Conservation (phyloP, 30 jellyfish, hydroid and myxozoan genomes). For the Morbakka virulenta region DNA sequence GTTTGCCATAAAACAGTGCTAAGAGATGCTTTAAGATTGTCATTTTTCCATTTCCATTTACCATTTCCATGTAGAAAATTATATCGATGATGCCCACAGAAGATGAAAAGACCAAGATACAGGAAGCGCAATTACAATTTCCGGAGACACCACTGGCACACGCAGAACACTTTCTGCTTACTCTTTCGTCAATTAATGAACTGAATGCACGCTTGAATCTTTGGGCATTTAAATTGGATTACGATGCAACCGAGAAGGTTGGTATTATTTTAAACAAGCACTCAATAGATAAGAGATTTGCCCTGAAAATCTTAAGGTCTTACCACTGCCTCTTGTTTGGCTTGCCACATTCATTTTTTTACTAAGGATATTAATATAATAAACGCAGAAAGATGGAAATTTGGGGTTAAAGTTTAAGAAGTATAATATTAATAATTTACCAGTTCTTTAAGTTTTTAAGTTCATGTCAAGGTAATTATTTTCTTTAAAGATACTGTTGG, state of each 20-base stretch:
- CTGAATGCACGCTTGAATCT: constrained; percentile 86
- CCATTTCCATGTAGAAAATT: constrained; percentile 92
- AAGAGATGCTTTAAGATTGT: too few species aligned
- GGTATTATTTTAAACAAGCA: too few species aligned
- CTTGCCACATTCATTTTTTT: background rate
- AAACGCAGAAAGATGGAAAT: too few species aligned
- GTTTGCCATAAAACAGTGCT: too few species aligned
- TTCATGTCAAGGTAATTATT: too few species aligned
- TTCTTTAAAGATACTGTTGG: too few species aligned
- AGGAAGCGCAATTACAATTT: constrained; percentile 90
- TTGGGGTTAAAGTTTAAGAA: too few species aligned
- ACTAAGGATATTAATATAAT: too few species aligned
- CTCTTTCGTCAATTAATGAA: constrained; percentile 90
- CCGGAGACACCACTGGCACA: constrained; percentile 99
- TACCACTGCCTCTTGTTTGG: background rate
- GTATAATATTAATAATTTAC: too few species aligned
- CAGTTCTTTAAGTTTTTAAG: too few species aligned
- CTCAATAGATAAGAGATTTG: too few species aligned
- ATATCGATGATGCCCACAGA: constrained; percentile 97
- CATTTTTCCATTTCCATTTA: too few species aligned
- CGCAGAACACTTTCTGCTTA: constrained; percentile 91
- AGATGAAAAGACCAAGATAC: constrained; percentile 93
- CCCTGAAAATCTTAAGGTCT: background rate
- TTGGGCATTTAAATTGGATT: constrained; percentile 94
- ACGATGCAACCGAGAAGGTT: constrained; percentile 84